Evolutionary conservation across 2,888 invertebrate genomes (phyloP).

Genomic region (Rapana venosa): DNA sequence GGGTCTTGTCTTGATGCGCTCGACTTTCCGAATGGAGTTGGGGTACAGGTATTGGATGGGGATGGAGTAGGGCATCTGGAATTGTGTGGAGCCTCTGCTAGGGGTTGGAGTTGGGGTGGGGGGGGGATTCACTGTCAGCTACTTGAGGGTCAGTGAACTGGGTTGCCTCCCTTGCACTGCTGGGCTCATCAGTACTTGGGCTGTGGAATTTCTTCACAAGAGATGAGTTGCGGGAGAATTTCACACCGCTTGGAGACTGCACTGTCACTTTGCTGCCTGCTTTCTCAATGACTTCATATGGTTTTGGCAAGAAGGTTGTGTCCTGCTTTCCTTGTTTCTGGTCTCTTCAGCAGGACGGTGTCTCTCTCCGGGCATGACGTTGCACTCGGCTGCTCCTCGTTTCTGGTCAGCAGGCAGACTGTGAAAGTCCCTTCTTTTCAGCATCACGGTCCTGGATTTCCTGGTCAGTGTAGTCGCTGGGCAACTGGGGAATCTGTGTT

Average conservation of each 20-base stretch:
- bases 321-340: constrained; percentile 1
- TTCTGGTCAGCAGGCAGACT: not conserved
- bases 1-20: not conserved
- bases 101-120: not conserved
- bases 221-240: not conserved
- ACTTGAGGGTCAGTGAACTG: not conserved
- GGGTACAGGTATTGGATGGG: not conserved
- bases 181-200: not conserved
- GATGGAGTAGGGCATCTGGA: not conserved
- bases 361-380: not conserved
- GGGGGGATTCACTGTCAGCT: not conserved
- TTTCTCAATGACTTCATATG: constrained; percentile 1
- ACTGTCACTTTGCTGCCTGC: not conserved
- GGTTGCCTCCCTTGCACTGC: not conserved
- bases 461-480: not conserved
- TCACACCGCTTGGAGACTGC: not conserved
- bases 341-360: not conserved
- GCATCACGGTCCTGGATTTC: not conserved
- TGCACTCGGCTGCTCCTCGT: not conserved
- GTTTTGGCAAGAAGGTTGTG: not conserved
- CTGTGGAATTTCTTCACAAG: not conserved
- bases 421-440: not conserved
- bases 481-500: not conserved
- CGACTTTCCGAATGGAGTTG: not conserved
- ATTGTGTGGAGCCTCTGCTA: not conserved